phyloP scores from a whole-genome alignment of 1,140 invertebrate species.

The Diploscapter pachys region DNA sequence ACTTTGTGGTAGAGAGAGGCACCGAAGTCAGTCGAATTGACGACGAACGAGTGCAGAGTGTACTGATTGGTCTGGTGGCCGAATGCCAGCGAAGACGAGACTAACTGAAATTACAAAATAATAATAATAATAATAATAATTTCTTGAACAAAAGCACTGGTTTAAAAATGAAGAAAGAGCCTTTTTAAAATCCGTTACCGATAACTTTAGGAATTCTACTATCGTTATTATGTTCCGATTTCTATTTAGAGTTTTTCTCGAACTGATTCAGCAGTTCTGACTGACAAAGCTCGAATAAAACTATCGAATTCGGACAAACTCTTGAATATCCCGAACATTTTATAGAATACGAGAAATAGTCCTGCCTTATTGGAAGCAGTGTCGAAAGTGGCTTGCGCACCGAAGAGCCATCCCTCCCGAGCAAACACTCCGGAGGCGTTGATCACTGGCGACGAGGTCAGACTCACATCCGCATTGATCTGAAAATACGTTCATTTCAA shows the following conservation, averaged over 20 bases:
- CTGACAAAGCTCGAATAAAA: too few species aligned
- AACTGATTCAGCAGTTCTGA: too few species aligned
- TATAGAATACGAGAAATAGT: too few species aligned
- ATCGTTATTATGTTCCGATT: too few species aligned
- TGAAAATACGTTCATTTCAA: constrained; percentile 62
- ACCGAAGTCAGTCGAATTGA: constrained; percentile 55
- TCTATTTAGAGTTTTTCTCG: too few species aligned
- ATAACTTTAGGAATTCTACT: too few species aligned
- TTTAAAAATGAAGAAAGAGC: too few species aligned
- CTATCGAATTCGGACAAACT: too few species aligned
- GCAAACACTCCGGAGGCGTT: constrained; percentile 62
- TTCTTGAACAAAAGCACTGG: too few species aligned
- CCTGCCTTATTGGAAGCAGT: constrained; percentile 40
- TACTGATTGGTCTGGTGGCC: constrained; percentile 45
- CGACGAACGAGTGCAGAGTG: constrained; percentile 48
- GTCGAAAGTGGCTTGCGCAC: constrained; percentile 46
- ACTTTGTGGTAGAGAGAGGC: constrained; percentile 53
- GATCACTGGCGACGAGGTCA: constrained; percentile 79
- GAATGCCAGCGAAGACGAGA: constrained; percentile 45
- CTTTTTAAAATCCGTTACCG: too few species aligned
- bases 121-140: too few species aligned
- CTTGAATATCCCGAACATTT: too few species aligned
- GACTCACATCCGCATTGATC: constrained; percentile 81
- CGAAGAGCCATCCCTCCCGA: constrained; percentile 45
- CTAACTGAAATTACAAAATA: constrained; percentile 29